Percentiles rank a stretch among this genome's conserved stretches.
These are phyloP conservation scores for Sipunculus nudus DNA, from an alignment of 2,888 invertebrate genomes.

Conservation along the genomic window DNA sequence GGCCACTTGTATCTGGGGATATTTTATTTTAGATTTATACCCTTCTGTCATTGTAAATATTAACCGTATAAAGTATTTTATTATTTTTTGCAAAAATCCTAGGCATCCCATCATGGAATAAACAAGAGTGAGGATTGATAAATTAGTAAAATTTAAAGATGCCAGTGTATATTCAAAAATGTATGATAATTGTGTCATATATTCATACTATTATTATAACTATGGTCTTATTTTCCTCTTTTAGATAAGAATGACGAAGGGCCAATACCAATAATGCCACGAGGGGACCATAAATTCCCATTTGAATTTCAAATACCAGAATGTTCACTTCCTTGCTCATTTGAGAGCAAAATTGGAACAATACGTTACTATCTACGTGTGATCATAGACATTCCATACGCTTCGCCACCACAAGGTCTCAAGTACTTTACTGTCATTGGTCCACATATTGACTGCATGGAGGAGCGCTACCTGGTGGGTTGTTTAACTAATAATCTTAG, in stretches of 20 bases:
- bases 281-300: constrained; percentile 78
- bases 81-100: too few species aligned
- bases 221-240: constrained; percentile 5
- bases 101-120: too few species aligned
- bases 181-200: too few species aligned
- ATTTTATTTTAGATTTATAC: too few species aligned
- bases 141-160: neutral
- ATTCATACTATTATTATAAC: neutral
- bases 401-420: constrained; percentile 81
- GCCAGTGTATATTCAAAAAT: too few species aligned
- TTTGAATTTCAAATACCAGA: constrained; percentile 79
- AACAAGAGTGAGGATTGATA: too few species aligned
- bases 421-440: constrained; percentile 83
- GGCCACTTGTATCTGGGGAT: too few species aligned
- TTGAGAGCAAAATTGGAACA: constrained; percentile 79
- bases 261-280: constrained; percentile 72
- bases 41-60: too few species aligned
- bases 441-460: constrained; percentile 83
- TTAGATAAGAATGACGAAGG: constrained; percentile 59
- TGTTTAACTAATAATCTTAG: neutral
- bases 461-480: constrained; percentile 79
- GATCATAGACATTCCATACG: constrained; percentile 79
- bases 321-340: constrained; percentile 78
- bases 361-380: constrained; percentile 75
- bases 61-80: too few species aligned